Evolutionary conservation across 1,140 invertebrate genomes (phyloP), one percentile per base, ranked within the genome.

Genomic region (Drosophila ironensis): DNA sequence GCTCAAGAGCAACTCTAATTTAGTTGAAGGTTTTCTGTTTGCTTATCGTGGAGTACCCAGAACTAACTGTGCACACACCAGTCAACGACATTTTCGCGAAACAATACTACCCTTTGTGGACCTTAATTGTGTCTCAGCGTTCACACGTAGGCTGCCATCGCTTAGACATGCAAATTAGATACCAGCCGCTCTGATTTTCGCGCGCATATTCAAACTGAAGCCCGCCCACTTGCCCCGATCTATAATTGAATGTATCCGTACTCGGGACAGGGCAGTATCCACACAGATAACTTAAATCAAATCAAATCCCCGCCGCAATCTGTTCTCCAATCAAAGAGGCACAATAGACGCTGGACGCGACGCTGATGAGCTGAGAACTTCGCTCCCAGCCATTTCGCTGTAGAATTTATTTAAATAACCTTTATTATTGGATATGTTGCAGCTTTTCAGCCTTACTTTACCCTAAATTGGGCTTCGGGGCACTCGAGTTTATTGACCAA

Each of bases 211-310:
- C 44, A 84, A 78, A 81, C 52, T 53, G 20, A 63, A 24, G 48
- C n/a, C 24, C 24, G 44, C 60, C 72, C 66, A 68, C 63, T 54
- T 57, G 50, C 57, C 27, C 17, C 14, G 42, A 60, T 24, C 70
- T 53, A 59, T 84, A 86, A 84, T 84, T 84, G 78, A 84, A 74
- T 84, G 35, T 86, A 74, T 84, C 78, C 80, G 80, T 52, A 51
- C 38, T 48, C 20, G 27, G 12, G 12, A 40, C 11, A 14, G 40
- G 7, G 8, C 35, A 45, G 33, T 45, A 27, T 40, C 54, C 12
- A 51, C 46, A 22, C 20, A 60, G 27, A 35, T 52, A 30, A 19
- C 30, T 60, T 33, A 53, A 75, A 64, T 64, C 63, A 53, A 40
- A 64, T 40, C 30, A 27, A n/a, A 41, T 57, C 54, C 12, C 30